phyloP scores from a whole-genome alignment of 2,113 vertebrate genomes.

The Anolis sagrei region DNA sequence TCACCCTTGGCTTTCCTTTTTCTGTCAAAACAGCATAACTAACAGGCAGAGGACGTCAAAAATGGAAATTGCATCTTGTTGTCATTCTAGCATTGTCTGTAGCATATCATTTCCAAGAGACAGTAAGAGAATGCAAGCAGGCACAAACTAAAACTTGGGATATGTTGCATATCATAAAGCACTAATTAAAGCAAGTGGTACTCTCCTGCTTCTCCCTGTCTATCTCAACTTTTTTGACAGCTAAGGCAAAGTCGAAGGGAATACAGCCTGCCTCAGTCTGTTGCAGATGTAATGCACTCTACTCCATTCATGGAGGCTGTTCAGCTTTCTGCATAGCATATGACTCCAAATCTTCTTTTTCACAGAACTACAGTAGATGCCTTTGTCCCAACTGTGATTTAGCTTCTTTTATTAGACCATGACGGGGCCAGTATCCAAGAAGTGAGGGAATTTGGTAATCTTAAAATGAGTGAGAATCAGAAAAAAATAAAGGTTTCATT shows the following conservation, averaged over 20 bases:
- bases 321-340: constrained; percentile 76
- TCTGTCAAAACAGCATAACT: constrained; percentile 64
- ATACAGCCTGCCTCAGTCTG: constrained; percentile 77
- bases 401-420: constrained; percentile 73
- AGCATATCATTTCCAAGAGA: constrained; percentile 57
- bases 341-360: constrained; percentile 82
- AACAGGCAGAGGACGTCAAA: constrained; percentile 58
- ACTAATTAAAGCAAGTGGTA: constrained; percentile 43
- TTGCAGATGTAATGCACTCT: constrained; percentile 69
- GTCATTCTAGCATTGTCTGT: constrained; percentile 63
- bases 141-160: constrained; percentile 38
- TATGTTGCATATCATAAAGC: constrained; percentile 51
- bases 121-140: constrained; percentile 51
- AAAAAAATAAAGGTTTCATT: constrained; percentile 33
- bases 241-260: constrained; percentile 71
- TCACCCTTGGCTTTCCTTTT: constrained; percentile 2
- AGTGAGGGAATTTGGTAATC: constrained; percentile 58
- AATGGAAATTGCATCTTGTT: constrained; percentile 53
- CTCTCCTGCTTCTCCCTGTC: constrained; percentile 8
- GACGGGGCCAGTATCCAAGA: constrained; percentile 69
- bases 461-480: constrained; percentile 11
- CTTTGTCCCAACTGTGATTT: constrained; percentile 77
- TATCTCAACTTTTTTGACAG: constrained; percentile 37
- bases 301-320: constrained; percentile 70
- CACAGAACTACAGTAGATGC: constrained; percentile 68